These are phyloP conservation scores for Drosophila sulfurigaster DNA, from an alignment of 1,140 invertebrate genomes.

Conservation along the genomic window DNA sequence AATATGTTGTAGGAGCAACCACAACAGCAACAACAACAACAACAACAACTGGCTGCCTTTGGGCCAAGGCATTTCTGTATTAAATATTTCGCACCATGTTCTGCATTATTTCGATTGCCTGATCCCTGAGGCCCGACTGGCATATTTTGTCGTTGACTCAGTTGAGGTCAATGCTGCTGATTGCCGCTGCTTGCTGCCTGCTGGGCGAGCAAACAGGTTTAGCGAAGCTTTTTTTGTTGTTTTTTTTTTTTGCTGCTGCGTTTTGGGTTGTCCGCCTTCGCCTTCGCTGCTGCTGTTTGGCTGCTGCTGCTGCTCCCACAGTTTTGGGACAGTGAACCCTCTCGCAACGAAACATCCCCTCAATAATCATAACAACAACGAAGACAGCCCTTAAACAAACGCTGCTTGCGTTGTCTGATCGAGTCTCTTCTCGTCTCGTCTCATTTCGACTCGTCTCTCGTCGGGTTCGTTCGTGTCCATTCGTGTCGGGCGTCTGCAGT, in stretches of 20 bases:
- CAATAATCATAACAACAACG: constrained; percentile 12
- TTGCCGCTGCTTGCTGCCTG: constrained; percentile 34
- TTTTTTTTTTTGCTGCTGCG: not conserved
- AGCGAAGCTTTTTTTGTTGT: constrained; percentile 15
- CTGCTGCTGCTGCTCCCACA: constrained; percentile 30
- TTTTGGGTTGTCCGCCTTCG: constrained; percentile 29
- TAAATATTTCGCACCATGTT: constrained; percentile 83
- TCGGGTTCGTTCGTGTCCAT: not conserved
- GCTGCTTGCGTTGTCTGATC: not conserved
- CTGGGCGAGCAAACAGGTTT: constrained; percentile 69
- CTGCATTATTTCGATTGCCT: constrained; percentile 79
- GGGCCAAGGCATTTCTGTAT: constrained; percentile 71
- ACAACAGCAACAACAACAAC: constrained; percentile 4
- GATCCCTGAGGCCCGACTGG: constrained; percentile 51
- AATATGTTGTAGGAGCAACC: constrained; percentile 14
- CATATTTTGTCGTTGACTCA: constrained; percentile 82
- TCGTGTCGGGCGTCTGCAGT: not conserved
- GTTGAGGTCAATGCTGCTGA: constrained; percentile 77
- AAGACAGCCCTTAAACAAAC: constrained; percentile 44
- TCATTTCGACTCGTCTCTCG: not conserved
- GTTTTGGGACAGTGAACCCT: constrained; percentile 52
- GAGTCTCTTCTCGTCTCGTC: not conserved
- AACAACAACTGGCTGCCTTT: constrained; percentile 48
- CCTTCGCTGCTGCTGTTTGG: constrained; percentile 1
- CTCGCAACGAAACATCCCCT: constrained; percentile 35